A percentile compares a stretch with the other conserved stretches of the same genome.
phyloP scores from a whole-genome alignment of 2,888 invertebrate species.

The Macrophya annulata region DNA sequence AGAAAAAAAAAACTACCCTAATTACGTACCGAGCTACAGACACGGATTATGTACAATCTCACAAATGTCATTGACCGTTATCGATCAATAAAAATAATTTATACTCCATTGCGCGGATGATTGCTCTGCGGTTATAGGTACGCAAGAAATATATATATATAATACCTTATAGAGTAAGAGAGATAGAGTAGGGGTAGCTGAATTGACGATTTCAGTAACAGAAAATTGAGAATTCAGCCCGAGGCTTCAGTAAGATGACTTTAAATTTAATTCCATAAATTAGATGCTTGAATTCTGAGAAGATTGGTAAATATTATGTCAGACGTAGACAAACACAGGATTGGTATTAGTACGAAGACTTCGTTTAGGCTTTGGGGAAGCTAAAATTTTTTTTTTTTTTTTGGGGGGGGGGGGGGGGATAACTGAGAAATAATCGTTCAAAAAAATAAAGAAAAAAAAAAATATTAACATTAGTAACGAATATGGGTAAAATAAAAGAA shows the following conservation, averaged over 20 bases:
- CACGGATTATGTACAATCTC: background rate
- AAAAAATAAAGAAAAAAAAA: background rate
- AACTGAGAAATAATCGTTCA: background rate
- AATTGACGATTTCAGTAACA: background rate
- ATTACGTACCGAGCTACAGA: constrained; percentile 11
- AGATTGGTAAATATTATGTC: background rate
- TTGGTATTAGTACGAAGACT: background rate
- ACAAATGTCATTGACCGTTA: constrained; percentile 7
- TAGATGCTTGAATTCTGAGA: background rate
- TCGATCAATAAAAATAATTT: background rate
- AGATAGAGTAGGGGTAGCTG: background rate
- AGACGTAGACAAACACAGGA: background rate
- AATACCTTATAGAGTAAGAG: background rate
- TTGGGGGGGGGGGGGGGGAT: no score
- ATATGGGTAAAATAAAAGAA: background rate
- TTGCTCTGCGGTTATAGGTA: background rate
- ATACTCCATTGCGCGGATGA: background rate
- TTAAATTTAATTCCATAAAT: constrained; percentile 4
- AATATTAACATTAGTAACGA: background rate
- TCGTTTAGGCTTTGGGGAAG: background rate
- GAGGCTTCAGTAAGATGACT: background rate
- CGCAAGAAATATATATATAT: background rate
- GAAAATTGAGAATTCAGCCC: constrained; percentile 32
- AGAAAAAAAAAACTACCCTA: background rate
- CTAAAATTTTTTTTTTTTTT: background rate